Evolutionary conservation across 2,888 invertebrate species (phyloP).

Genomic region (Drosophila nigritarsus): DNA sequence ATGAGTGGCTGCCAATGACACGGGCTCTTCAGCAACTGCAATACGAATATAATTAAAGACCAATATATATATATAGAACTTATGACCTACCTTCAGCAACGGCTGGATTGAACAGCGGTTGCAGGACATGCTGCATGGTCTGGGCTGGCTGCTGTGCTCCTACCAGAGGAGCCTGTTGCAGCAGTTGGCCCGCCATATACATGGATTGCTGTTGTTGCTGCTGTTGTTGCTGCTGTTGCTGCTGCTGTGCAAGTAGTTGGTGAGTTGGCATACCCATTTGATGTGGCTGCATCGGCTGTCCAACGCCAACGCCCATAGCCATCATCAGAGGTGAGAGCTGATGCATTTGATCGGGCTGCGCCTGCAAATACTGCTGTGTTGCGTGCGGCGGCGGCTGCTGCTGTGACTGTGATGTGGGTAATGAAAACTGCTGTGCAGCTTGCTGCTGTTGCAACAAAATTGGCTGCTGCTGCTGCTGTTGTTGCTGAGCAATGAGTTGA

Average conservation of each 20-base stretch:
- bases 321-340: conserved; percentile 61
- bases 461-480: conserved; percentile 49
- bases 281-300: conserved; percentile 55
- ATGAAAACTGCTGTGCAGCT: conserved; percentile 54
- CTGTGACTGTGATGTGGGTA: conserved; percentile 59
- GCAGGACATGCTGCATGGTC: conserved; percentile 69
- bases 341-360: conserved; percentile 69
- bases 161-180: conserved; percentile 65
- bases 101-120: conserved; percentile 65
- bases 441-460: conserved; percentile 62
- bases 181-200: conserved; percentile 66
- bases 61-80: neutral
- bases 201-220: conserved; percentile 60
- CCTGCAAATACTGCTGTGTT: conserved; percentile 58
- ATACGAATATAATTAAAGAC: conserved; percentile 1
- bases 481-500: conserved; percentile 46
- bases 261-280: conserved; percentile 58
- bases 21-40: conserved; percentile 81
- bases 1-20: conserved; percentile 84
- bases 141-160: conserved; percentile 61
- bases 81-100: conserved; percentile 62
- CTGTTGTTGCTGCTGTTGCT: conserved; percentile 58
- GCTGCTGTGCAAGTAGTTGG: conserved; percentile 64
- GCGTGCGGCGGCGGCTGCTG: conserved; percentile 49
- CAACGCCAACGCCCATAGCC: conserved; percentile 45